Evolutionary conservation across 2,797 vertebrate genomes (phyloP).

Genomic region (Acipenser oxyrinchus): DNA sequence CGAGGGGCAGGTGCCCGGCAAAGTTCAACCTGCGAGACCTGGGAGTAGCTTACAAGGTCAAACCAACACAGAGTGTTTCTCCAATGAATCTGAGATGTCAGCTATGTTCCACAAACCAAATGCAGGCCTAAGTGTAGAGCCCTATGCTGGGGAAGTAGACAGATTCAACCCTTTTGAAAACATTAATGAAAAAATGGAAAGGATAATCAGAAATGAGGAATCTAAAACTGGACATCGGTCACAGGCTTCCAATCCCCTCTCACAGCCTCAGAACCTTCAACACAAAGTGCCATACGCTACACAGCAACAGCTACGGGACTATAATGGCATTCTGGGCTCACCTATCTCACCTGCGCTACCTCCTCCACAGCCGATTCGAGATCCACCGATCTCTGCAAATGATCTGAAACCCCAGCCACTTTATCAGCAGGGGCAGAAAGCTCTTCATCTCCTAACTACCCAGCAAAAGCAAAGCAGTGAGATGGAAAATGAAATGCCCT

Average conservation of each 20-base stretch:
- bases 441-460: conserved; percentile 34
- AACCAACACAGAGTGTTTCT: conserved; percentile 51
- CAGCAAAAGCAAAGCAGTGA: conserved; percentile 34
- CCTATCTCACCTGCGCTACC: conserved; percentile 16
- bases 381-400: conserved; percentile 16
- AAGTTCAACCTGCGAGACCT: conserved; percentile 54
- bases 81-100: conserved; percentile 55
- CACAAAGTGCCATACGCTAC: conserved; percentile 53
- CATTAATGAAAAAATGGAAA: conserved; percentile 43
- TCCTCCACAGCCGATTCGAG: conserved; percentile 34
- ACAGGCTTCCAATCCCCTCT: conserved; percentile 28
- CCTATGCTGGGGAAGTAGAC: conserved; percentile 46
- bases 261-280: conserved; percentile 34
- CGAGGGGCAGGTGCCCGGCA: conserved; percentile 44
- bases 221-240: conserved; percentile 35
- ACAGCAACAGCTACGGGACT: conserved; percentile 44
- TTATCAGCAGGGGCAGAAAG: conserved; percentile 40
- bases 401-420: conserved; percentile 36
- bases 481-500: conserved; percentile 33
- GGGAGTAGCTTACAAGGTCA: conserved; percentile 56
- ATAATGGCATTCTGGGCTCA: conserved; percentile 28
- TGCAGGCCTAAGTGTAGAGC: conserved; percentile 62
- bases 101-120: conserved; percentile 60
- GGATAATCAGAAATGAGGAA: conserved; percentile 42
- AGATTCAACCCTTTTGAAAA: conserved; percentile 43